phyloP scores from a whole-genome alignment of 1,140 invertebrate species.

The Aphelinus certus region DNA sequence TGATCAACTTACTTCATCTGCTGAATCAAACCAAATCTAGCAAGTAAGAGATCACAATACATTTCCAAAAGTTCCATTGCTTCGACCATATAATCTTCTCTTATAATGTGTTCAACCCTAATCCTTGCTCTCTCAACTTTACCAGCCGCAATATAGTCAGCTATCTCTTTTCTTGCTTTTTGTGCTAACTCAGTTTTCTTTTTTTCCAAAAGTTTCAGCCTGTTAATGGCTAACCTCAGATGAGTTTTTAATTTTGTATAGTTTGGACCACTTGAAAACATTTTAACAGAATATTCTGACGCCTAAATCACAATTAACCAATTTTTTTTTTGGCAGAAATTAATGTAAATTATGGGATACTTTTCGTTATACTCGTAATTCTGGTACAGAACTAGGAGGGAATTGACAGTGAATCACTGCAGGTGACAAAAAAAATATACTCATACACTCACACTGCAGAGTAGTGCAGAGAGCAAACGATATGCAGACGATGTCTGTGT shows the following conservation, averaged over 20 bases:
- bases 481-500: not conserved
- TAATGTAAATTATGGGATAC: not conserved
- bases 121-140: slow-evolving; percentile 96
- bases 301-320: too few relatives aligned
- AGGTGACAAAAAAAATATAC: slow-evolving; percentile 16
- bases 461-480: not conserved
- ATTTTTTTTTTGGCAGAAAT: not conserved
- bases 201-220: slow-evolving; percentile 95
- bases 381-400: not conserved
- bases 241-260: slow-evolving; percentile 98
- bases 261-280: slow-evolving; percentile 90
- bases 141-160: slow-evolving; percentile 89
- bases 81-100: slow-evolving; percentile 99
- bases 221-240: slow-evolving; percentile 88
- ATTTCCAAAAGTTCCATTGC: slow-evolving; percentile 99
- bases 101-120: slow-evolving; percentile 97
- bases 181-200: slow-evolving; percentile 97
- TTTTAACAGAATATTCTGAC: slow-evolving; percentile 54
- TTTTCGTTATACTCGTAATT: not conserved
- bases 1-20: slow-evolving; percentile 88
- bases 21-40: slow-evolving; percentile 95
- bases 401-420: slow-evolving; percentile 32
- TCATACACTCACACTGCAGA: not conserved
- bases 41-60: slow-evolving; percentile 98
- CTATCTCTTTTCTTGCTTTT: slow-evolving; percentile 97